Evolutionary conservation across 2,888 invertebrate species (phyloP).

Genomic region (Trachelus tabidus): DNA sequence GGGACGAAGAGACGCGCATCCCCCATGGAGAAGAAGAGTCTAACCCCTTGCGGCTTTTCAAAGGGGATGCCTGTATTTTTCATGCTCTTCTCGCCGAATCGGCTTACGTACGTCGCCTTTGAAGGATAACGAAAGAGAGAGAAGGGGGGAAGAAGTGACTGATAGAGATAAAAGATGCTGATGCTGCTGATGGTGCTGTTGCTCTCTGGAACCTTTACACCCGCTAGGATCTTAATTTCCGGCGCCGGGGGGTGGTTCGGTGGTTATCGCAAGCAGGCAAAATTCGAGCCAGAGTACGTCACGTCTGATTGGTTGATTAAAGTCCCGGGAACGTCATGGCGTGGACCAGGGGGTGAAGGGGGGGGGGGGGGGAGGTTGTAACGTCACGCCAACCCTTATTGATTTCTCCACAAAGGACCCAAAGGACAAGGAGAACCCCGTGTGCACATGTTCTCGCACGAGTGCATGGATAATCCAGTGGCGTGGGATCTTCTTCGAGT

Average conservation of each 20-base stretch:
- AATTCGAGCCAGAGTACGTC: neutral
- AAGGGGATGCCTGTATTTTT: neutral
- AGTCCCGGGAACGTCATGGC: slow-evolving; percentile 9
- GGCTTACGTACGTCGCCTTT: neutral
- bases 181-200: neutral
- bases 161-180: slow-evolving; percentile 10
- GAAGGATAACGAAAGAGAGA: neutral
- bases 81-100: neutral
- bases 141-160: neutral
- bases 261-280: slow-evolving; percentile 7
- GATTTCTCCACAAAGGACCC: slow-evolving; percentile 23
- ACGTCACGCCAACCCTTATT: slow-evolving; percentile 13
- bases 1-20: too few species aligned
- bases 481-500: neutral
- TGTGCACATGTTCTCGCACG: slow-evolving; percentile 11
- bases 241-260: slow-evolving; percentile 8
- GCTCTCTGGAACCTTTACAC: neutral
- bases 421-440: slow-evolving; percentile 19
- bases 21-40: neutral
- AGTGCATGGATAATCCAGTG: slow-evolving; percentile 12
- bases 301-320: slow-evolving; percentile 27
- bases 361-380: neutral
- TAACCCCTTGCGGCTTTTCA: neutral
- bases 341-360: neutral
- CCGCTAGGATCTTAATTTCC: slow-evolving; percentile 26